Evolutionary conservation across 2,888 invertebrate species (phyloP), one percentile per base, ranked within the genome.

Genomic region (Keiferia lycopersicella): DNA sequence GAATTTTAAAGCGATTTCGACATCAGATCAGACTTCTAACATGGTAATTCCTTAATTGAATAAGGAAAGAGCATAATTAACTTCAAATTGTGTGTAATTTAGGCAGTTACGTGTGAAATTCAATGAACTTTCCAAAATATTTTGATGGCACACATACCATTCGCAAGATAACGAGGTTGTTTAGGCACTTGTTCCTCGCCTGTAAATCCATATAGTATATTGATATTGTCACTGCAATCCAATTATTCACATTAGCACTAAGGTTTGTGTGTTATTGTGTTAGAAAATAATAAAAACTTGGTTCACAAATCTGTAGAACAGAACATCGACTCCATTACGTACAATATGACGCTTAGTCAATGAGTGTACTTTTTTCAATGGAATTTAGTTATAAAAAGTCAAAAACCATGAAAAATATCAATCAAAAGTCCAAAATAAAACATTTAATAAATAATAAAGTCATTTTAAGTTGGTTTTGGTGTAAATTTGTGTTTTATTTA

Each of bases 281-380:
- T 67, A 71, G 78, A 84, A 81, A 76, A 72, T 74, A 71, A 73
- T 75, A 82, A 83, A 79, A 78, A 75, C 73, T 77, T 78, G 73
- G 82, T 79, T 80, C 80, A 82, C 73, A 81, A 83, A 76, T 83
- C 73, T 64, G 74, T 82, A 73, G 78, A 80, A 81, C 73, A 80
- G 81, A 85, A 86, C 82, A 82, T 92, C 89, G 93, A 92, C 93
- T 93, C 94, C 93, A 94, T 94, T 93, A 93, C 93, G 93, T 92
- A 93, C 92, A 91, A 88, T 65, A 91, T 92, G 93, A 93, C 93
- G 93, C 93, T 92, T 86, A 88, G 79, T 93, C 93, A 92, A 87
- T 75, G 73, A 70, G 80, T 65, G 58, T 68, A 77, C 87, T 87
- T 73, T 81, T 82, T 70, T 3, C 63, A 62, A 45, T 69, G 86